A percentile compares a stretch with the other conserved stretches of the same genome.
Conservation (phyloP, 2,113 vertebrate species). For the Glaucomys volans region DNA sequence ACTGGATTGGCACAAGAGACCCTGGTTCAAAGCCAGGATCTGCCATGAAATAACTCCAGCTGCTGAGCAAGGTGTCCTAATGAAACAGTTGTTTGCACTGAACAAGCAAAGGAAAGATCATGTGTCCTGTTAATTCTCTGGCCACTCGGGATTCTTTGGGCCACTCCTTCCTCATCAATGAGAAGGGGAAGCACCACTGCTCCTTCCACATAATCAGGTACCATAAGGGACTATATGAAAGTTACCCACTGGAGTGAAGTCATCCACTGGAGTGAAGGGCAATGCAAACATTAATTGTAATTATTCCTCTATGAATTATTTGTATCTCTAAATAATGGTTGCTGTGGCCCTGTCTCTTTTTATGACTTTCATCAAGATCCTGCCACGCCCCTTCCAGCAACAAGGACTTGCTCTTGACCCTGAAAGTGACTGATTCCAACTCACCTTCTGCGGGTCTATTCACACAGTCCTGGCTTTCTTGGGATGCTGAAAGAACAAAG, state of each 20-base stretch:
- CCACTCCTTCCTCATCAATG: not conserved
- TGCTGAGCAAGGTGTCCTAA: not conserved
- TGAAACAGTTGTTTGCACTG: no score
- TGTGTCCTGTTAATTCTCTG: no score
- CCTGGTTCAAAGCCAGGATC: not conserved
- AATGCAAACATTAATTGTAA: not conserved
- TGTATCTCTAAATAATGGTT: not conserved
- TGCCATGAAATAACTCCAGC: not conserved
- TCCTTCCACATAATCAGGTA: not conserved
- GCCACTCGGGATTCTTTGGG: not conserved
- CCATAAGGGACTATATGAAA: not conserved
- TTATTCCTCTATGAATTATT: not conserved
- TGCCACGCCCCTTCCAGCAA: not conserved
- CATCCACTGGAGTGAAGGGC: not conserved
- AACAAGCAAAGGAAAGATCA: no score
- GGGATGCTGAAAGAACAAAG: constrained; percentile 58
- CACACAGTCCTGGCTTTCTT: not conserved
- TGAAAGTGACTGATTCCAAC: not conserved
- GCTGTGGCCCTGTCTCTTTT: not conserved
- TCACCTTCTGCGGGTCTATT: constrained; percentile 65
- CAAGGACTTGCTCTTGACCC: not conserved
- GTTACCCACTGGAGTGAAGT: not conserved
- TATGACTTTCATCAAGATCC: not conserved
- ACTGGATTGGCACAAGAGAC: not conserved
- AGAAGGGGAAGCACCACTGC: not conserved